A percentile compares a stretch with the other conserved stretches of the same genome.
Evolutionary conservation across 35 echinoderm and acorn worm genomes (phyloP).

Genomic region (Ptychodera flava): DNA sequence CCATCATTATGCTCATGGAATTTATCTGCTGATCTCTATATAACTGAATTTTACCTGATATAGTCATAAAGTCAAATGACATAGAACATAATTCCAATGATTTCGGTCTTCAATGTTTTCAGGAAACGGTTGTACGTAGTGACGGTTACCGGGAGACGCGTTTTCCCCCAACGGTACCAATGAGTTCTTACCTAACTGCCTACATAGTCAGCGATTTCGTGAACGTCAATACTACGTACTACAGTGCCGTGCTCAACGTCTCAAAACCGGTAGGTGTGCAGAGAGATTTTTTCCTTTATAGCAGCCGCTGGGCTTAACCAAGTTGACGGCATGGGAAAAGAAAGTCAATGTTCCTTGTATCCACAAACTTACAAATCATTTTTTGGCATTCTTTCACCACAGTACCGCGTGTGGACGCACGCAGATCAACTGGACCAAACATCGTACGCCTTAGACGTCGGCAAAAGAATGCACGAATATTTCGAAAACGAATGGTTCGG

Average conservation of each 20-base stretch:
- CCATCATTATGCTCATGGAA: no score
- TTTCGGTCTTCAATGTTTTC: no score
- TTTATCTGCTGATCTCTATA: no score
- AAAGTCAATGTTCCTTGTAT: no score
- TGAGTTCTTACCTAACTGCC: constrained; percentile 88
- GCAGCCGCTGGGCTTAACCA: no score
- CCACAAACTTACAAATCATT: no score
- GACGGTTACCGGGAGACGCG: constrained; percentile 24
- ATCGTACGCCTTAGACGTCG: constrained; percentile 48
- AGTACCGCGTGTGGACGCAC: constrained; percentile 77
- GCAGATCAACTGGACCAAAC: constrained; percentile 49
- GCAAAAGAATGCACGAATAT: constrained; percentile 70
- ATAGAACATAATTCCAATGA: no score
- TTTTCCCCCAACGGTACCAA: constrained; percentile 53
- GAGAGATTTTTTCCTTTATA: no score
- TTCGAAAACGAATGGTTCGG: constrained; percentile 71
- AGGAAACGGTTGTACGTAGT: background rate
- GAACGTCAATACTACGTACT: background rate
- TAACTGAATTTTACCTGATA: no score
- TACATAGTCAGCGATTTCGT: constrained; percentile 87
- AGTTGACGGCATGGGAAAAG: no score
- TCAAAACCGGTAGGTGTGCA: background rate
- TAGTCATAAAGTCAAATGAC: no score
- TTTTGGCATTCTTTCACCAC: no score
- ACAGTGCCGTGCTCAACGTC: background rate